Percentiles rank a stretch among this genome's conserved stretches.
Evolutionary conservation across 1,140 invertebrate genomes (phyloP).

Genomic region (Araneus ventricosus): DNA sequence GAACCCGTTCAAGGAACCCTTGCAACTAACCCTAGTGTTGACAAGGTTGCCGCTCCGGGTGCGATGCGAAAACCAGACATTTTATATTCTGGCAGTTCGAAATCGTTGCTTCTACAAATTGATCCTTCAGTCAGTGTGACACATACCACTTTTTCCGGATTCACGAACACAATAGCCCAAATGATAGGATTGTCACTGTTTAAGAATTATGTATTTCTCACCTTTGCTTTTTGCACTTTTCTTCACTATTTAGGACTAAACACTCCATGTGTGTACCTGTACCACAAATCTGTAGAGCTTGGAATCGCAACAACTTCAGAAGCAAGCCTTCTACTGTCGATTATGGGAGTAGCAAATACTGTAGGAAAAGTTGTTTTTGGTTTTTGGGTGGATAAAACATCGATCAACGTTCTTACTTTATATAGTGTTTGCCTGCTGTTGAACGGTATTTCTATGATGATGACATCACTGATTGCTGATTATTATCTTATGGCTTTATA

Average conservation of each 20-base stretch:
- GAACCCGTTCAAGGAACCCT: neutral
- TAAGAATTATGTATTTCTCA: neutral
- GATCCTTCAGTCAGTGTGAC: too few relatives aligned
- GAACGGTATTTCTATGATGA: neutral
- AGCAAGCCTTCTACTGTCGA: slow-evolving; percentile 88
- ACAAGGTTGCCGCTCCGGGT: neutral
- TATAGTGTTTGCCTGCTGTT: neutral
- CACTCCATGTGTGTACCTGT: slow-evolving; percentile 89
- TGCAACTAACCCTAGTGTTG: neutral
- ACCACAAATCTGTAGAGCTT: slow-evolving; percentile 77
- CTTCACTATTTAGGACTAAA: neutral
- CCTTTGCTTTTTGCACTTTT: neutral
- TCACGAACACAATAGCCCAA: neutral
- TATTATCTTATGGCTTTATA: neutral
- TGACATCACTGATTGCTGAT: neutral
- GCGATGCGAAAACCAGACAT: neutral
- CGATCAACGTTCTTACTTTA: slow-evolving; percentile 71
- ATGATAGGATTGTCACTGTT: slow-evolving; percentile 4
- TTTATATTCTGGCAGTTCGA: neutral
- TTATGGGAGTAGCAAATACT: slow-evolving; percentile 94
- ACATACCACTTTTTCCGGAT: neutral
- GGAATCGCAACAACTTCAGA: slow-evolving; percentile 78
- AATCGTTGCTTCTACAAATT: neutral
- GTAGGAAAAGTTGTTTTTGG: slow-evolving; percentile 84
- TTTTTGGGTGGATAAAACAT: slow-evolving; percentile 41